Conservation (phyloP, 2,113 vertebrate genomes). For the Epinephelus fuscoguttatus region DNA sequence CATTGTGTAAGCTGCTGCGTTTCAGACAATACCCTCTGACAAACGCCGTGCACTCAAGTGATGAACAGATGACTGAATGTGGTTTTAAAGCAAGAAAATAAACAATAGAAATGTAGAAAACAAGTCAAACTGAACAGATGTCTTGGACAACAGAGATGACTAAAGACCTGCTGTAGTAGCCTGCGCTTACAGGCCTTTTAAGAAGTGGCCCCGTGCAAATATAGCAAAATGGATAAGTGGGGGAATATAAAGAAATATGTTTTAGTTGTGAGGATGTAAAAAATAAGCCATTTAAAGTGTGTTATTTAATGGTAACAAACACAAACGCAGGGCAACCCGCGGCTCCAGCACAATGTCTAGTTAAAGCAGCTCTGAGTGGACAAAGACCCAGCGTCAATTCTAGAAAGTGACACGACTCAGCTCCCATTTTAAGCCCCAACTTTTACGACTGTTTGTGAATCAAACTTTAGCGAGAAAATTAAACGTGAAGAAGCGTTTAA, state of each 20-base stretch:
- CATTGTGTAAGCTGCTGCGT: slow-evolving; percentile 37
- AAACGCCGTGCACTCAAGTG: not conserved
- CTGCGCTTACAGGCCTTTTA: slow-evolving; percentile 50
- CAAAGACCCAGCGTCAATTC: slow-evolving; percentile 74
- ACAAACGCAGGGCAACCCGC: not conserved
- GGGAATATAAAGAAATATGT: not conserved
- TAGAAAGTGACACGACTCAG: slow-evolving; percentile 56
- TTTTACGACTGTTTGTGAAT: slow-evolving; percentile 39
- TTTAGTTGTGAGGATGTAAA: not conserved
- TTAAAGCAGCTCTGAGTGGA: slow-evolving; percentile 61
- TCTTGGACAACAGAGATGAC: slow-evolving; percentile 1
- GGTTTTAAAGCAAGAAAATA: not conserved
- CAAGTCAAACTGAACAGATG: not conserved
- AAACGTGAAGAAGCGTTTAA: not conserved
- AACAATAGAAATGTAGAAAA: not conserved
- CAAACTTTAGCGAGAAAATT: fast-evolving
- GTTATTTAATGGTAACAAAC: not conserved
- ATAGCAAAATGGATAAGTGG: not conserved
- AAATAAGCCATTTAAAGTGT: fast-evolving
- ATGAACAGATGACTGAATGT: not conserved
- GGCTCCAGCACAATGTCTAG: slow-evolving; percentile 14
- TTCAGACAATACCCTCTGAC: slow-evolving; percentile 17
- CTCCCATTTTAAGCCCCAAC: slow-evolving; percentile 40
- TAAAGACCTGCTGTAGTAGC: slow-evolving; percentile 1
- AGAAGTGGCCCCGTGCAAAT: slow-evolving; percentile 28